Conservation (phyloP, 2,113 vertebrate species). For the Nothoprocta perdicaria region DNA sequence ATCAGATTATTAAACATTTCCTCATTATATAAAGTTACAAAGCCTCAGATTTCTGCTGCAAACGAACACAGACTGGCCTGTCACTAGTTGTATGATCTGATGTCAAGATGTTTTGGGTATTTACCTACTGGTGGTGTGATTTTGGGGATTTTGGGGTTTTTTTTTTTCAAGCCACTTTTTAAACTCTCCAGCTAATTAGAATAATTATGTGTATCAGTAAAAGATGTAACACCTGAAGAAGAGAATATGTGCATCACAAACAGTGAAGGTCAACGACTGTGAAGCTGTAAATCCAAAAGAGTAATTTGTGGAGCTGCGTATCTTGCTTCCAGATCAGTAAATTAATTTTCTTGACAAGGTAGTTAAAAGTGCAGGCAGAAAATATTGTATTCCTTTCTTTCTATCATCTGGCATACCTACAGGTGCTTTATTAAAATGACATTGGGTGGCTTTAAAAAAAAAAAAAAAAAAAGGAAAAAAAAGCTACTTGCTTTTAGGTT, state of each 20-base stretch:
- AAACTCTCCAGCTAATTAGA: conserved; percentile 65
- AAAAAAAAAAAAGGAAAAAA: conserved; percentile 12
- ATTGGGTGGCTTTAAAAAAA: conserved; percentile 50
- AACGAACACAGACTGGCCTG: conserved; percentile 54
- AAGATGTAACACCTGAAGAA: conserved; percentile 57
- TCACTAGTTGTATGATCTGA: conserved; percentile 74
- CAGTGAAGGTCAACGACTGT: conserved; percentile 53
- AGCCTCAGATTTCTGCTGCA: conserved; percentile 69
- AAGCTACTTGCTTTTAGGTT: conserved; percentile 57
- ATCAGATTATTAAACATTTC: conserved; percentile 68
- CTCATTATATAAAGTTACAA: conserved; percentile 34
- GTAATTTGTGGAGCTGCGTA: conserved; percentile 65
- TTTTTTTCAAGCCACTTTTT: conserved; percentile 42
- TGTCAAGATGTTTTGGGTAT: conserved; percentile 72
- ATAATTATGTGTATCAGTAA: conserved; percentile 65
- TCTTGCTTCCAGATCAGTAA: conserved; percentile 67
- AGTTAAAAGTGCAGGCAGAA: conserved; percentile 39
- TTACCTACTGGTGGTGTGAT: conserved; percentile 69
- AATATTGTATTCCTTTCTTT: conserved; percentile 16
- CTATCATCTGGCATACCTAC: conserved; percentile 72
- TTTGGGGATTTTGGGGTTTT: neutral
- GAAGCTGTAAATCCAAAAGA: conserved; percentile 68
- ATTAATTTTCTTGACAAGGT: conserved; percentile 63
- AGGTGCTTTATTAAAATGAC: conserved; percentile 72
- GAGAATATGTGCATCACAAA: conserved; percentile 42